phyloP scores from a whole-genome alignment of 2,797 vertebrate species.

The Monodelphis domestica region DNA sequence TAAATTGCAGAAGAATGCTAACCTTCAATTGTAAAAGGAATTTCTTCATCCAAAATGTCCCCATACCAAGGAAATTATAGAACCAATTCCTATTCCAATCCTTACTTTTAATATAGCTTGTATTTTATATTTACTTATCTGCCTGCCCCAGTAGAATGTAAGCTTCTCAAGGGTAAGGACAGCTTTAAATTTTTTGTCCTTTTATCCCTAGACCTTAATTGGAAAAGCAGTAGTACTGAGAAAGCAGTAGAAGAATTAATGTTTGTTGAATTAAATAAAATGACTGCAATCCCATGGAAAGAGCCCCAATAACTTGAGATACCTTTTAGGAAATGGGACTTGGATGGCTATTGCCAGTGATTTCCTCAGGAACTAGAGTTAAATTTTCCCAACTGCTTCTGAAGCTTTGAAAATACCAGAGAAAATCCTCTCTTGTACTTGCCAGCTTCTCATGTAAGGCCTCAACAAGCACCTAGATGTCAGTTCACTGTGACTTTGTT shows the following conservation, averaged over 20 bases:
- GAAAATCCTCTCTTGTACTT: slow-evolving; percentile 54
- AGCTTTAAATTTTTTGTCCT: neutral
- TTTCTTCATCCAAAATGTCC: neutral
- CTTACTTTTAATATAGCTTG: neutral
- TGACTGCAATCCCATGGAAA: slow-evolving; percentile 47
- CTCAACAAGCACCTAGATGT: slow-evolving; percentile 37
- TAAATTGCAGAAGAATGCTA: neutral
- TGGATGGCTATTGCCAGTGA: slow-evolving; percentile 58
- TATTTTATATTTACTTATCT: neutral
- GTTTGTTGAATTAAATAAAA: neutral
- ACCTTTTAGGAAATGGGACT: slow-evolving; percentile 59
- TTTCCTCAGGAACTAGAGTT: slow-evolving; percentile 3
- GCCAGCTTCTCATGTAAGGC: slow-evolving; percentile 41
- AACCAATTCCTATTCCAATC: neutral
- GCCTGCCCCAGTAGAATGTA: neutral
- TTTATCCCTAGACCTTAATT: neutral
- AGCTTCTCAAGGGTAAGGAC: neutral
- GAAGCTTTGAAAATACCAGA: slow-evolving; percentile 69
- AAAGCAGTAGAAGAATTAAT: neutral
- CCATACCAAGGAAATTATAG: neutral
- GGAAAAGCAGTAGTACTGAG: neutral
- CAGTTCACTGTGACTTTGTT: neutral
- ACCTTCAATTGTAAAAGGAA: neutral
- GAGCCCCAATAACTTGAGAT: slow-evolving; percentile 55
- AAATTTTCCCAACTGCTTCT: slow-evolving; percentile 59